phyloP scores from a whole-genome alignment of 2,888 invertebrate genomes.

The Synanthedon andrenaeformis region DNA sequence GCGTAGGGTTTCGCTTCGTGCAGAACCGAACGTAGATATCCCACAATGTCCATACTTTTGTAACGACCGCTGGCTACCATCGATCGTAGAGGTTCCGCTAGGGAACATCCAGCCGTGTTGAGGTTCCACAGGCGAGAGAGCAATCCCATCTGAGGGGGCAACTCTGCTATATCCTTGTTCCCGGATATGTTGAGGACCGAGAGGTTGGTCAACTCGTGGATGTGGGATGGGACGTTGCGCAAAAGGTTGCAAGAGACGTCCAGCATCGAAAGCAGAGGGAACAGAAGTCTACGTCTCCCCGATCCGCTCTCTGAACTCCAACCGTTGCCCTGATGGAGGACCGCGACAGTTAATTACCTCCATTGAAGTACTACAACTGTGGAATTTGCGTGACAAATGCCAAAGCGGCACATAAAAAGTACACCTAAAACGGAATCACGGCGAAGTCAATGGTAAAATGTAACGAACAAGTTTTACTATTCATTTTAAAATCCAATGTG shows the following conservation, averaged over 20 bases:
- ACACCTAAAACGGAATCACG: no score
- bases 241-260: conserved; percentile 90
- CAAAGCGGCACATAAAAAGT: no score
- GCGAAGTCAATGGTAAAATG: no score
- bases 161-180: conserved; percentile 83
- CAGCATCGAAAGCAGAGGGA: conserved; percentile 94
- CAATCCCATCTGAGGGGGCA: conserved; percentile 96
- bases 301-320: background rate
- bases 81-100: conserved; percentile 87
- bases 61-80: conserved; percentile 94
- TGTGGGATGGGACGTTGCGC: conserved; percentile 80
- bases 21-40: conserved; percentile 85
- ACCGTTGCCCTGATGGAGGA: background rate
- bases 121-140: conserved; percentile 96
- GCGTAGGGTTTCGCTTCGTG: conserved; percentile 95
- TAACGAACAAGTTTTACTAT: no score
- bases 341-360: background rate
- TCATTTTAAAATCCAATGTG: no score
- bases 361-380: no score
- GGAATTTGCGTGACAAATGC: no score
- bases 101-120: conserved; percentile 88
- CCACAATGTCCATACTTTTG: conserved; percentile 95
- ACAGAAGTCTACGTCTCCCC: conserved; percentile 74
- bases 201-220: conserved; percentile 87
- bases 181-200: conserved; percentile 95